phyloP scores from a whole-genome alignment of 2,113 vertebrate species.

The Corythoichthys intestinalis region DNA sequence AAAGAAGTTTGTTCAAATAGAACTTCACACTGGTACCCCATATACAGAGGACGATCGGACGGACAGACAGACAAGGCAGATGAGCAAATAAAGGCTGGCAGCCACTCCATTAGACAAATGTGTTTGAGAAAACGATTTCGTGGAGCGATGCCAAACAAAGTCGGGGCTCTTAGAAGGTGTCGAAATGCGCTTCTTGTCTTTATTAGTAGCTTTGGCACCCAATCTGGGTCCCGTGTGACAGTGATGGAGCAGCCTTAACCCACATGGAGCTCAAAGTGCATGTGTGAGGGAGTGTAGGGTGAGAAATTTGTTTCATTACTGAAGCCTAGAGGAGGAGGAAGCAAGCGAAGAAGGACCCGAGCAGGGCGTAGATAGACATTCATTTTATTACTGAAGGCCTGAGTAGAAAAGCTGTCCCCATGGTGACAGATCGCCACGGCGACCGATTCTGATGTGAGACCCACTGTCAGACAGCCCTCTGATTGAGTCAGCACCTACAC shows the following conservation, averaged over 20 bases:
- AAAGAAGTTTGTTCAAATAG: no score
- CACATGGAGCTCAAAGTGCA: background rate
- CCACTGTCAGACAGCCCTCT: slow-evolving; percentile 31
- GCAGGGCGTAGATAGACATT: slow-evolving; percentile 23
- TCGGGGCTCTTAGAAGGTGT: slow-evolving; percentile 35
- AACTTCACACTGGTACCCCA: no score
- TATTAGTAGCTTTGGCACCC: slow-evolving; percentile 57
- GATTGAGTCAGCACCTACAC: slow-evolving; percentile 45
- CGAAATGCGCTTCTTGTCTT: slow-evolving; percentile 55
- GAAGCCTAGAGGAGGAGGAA: slow-evolving; percentile 29
- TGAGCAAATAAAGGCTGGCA: background rate
- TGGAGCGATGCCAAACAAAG: slow-evolving; percentile 9
- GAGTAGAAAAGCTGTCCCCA: slow-evolving; percentile 34
- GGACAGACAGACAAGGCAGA: background rate
- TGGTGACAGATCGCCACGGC: slow-evolving; percentile 53
- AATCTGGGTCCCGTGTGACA: slow-evolving; percentile 53
- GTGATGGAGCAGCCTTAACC: slow-evolving; percentile 61
- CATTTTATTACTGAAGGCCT: slow-evolving; percentile 38
- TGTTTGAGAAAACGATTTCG: slow-evolving; percentile 2
- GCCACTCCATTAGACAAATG: background rate
- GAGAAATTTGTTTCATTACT: slow-evolving; percentile 51
- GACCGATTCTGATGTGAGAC: slow-evolving; percentile 48
- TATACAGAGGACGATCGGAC: no score
- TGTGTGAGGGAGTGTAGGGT: slow-evolving; percentile 5
- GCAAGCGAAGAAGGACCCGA: slow-evolving; percentile 21